Evolutionary conservation across 2,888 invertebrate species (phyloP).

Genomic region (Lepidocyrtinus sp.): DNA sequence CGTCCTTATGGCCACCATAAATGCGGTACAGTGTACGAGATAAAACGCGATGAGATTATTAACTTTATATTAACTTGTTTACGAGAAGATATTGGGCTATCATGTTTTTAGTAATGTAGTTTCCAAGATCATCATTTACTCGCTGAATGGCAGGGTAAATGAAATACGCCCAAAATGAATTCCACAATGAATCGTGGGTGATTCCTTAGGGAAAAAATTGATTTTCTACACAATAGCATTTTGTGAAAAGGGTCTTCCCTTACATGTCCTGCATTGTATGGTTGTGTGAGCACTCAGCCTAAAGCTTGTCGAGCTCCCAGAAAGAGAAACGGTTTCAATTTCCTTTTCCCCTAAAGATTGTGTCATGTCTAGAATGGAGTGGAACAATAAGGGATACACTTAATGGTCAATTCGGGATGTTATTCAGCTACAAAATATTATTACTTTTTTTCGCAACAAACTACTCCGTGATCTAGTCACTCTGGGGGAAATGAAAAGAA

Average conservation of each 20-base stretch:
- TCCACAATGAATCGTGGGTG: background rate
- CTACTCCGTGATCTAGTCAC: background rate
- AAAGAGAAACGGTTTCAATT: background rate
- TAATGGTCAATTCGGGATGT: background rate
- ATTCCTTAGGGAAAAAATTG: background rate
- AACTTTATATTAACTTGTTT: background rate
- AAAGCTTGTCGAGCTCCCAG: too few species aligned
- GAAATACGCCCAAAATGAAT: background rate
- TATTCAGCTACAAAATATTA: background rate
- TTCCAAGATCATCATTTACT: background rate
- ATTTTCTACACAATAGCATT: background rate
- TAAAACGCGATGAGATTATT: too few species aligned
- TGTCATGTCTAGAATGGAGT: background rate
- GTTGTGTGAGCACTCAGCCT: too few species aligned
- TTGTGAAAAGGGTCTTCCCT: background rate
- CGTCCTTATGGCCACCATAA: background rate
- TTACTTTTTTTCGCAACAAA: background rate
- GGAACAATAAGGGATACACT: background rate
- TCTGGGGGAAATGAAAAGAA: background rate
- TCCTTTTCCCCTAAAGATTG: too few species aligned
- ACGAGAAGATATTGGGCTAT: background rate
- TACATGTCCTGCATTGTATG: too few species aligned
- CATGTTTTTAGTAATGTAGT: background rate
- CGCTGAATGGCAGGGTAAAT: too few species aligned
- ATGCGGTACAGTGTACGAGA: background rate